phyloP scores from a whole-genome alignment of 2,113 vertebrate species.

The Erpornis zantholeuca region DNA sequence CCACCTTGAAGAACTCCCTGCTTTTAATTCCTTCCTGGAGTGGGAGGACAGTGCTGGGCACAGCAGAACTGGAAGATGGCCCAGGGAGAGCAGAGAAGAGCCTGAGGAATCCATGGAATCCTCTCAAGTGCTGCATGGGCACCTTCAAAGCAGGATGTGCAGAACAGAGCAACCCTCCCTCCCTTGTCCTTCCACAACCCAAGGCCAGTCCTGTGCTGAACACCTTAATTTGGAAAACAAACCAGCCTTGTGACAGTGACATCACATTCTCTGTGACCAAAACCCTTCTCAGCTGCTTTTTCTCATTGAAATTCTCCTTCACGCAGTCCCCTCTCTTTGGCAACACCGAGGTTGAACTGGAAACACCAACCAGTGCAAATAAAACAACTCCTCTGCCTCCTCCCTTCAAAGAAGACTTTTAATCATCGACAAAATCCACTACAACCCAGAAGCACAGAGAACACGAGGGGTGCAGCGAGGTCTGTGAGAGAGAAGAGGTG shows the following conservation, averaged over 20 bases:
- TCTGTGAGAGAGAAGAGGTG: neutral
- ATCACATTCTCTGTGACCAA: neutral
- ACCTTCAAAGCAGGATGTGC: neutral
- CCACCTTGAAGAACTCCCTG: neutral
- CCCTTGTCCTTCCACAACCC: neutral
- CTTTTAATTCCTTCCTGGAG: neutral
- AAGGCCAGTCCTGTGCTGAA: neutral
- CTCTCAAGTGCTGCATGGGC: fast-evolving
- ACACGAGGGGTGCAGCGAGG: neutral
- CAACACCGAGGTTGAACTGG: no score
- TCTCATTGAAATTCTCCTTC: neutral
- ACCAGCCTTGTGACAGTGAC: neutral
- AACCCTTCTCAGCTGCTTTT: neutral
- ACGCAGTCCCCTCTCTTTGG: neutral
- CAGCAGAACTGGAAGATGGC: neutral
- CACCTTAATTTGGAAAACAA: neutral
- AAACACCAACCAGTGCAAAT: neutral
- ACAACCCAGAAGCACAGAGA: neutral
- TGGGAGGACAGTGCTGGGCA: neutral
- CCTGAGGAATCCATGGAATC: neutral
- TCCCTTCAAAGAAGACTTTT: neutral
- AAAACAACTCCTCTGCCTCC: neutral
- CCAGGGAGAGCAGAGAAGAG: neutral
- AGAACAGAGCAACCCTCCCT: neutral
- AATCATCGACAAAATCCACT: neutral